A percentile compares a stretch with the other conserved stretches of the same genome.
Conservation (phyloP, 2,797 vertebrate species). For the Champsocephalus esox region DNA sequence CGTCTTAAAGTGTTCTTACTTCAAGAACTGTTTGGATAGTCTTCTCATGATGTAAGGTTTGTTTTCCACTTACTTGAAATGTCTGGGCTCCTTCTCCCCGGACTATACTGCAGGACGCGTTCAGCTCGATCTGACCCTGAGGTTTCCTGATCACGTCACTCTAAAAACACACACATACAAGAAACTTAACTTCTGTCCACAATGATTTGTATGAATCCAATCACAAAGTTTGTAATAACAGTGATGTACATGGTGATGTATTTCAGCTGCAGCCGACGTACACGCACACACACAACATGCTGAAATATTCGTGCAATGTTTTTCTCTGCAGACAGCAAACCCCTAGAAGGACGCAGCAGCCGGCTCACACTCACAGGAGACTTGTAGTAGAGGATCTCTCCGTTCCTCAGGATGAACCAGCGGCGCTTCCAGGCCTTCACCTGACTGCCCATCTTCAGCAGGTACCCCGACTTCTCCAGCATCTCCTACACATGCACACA, state of each 20-base stretch:
- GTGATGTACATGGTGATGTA: background rate
- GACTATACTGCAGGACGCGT: slow-evolving; percentile 90
- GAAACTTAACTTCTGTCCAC: slow-evolving; percentile 3
- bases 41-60: background rate
- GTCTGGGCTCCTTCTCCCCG: slow-evolving; percentile 93
- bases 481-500: slow-evolving; percentile 83
- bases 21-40: background rate
- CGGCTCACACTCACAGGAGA: slow-evolving; percentile 89
- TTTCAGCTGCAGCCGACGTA: slow-evolving; percentile 14
- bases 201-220: background rate
- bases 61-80: slow-evolving; percentile 88
- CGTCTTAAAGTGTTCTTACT: background rate
- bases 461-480: slow-evolving; percentile 94
- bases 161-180: slow-evolving; percentile 68
- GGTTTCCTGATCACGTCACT: slow-evolving; percentile 95
- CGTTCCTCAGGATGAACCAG: slow-evolving; percentile 96
- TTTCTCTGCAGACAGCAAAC: slow-evolving; percentile 32
- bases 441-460: slow-evolving; percentile 95
- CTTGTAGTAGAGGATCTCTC: slow-evolving; percentile 96
- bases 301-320: slow-evolving; percentile 48
- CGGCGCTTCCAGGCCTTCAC: slow-evolving; percentile 95
- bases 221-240: background rate
- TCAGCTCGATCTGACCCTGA: slow-evolving; percentile 94
- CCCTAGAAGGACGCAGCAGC: slow-evolving; percentile 51
- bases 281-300: slow-evolving; percentile 3